phyloP scores from a whole-genome alignment of 2,113 vertebrate genomes.

The Leucoraja erinaceus region DNA sequence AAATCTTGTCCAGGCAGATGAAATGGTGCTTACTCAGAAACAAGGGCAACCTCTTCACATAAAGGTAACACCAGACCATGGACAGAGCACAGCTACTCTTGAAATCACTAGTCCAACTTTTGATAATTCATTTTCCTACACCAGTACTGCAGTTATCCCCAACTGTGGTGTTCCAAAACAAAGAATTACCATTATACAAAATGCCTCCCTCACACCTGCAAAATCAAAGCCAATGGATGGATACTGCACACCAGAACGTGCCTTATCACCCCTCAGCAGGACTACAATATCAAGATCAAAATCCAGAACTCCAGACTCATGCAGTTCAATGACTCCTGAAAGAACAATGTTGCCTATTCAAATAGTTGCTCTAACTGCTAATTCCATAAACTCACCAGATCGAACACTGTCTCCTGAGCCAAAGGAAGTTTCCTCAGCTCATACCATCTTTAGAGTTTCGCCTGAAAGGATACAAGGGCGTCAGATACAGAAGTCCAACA shows the following conservation, averaged over 20 bases:
- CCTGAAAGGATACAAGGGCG: constrained; percentile 80
- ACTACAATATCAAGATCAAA: constrained; percentile 71
- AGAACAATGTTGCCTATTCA: constrained; percentile 84
- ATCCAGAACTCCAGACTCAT: constrained; percentile 70
- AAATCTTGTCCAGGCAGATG: constrained; percentile 72
- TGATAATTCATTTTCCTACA: constrained; percentile 78
- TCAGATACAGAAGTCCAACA: constrained; percentile 87
- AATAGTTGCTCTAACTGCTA: constrained; percentile 71
- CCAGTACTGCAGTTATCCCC: constrained; percentile 89
- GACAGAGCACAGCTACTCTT: constrained; percentile 81
- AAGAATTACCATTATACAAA: constrained; percentile 92
- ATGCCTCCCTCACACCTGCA: constrained; percentile 66
- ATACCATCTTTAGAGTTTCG: constrained; percentile 78
- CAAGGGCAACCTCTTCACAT: constrained; percentile 90
- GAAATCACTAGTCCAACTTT: constrained; percentile 84
- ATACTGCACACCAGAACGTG: constrained; percentile 65
- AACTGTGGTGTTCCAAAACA: constrained; percentile 82
- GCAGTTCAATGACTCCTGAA: constrained; percentile 76
- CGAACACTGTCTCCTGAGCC: constrained; percentile 67
- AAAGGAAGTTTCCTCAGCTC: constrained; percentile 71
- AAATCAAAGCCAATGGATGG: constrained; percentile 71
- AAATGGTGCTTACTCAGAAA: constrained; percentile 81
- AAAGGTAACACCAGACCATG: constrained; percentile 88
- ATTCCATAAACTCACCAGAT: constrained; percentile 65
- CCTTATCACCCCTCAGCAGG: constrained; percentile 71